Evolutionary conservation across 1,140 invertebrate genomes (phyloP), one percentile per base, ranked within the genome.

Genomic region (Thalassaphorura encarpata): DNA sequence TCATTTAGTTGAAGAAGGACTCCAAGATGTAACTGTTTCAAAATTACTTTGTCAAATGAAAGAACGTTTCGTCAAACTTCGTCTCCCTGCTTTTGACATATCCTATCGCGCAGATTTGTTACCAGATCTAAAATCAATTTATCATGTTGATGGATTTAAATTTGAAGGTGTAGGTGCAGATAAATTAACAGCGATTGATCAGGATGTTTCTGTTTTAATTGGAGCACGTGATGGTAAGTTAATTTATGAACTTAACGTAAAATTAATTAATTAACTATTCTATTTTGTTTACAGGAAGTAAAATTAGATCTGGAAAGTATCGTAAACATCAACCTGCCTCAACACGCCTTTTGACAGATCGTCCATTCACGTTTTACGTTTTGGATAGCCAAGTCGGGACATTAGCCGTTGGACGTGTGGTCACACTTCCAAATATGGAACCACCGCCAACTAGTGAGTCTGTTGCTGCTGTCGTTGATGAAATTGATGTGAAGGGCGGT

Each of bases 351-450:
- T 48, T 55, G n/a, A 24, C 61, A 13, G 58, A 64, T 42, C 42
- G 62, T 24, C 62, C 62, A 21, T 64, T 64, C 40, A 31, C 61
- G 26, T 58, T 64, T 33, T 64, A 57, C 31, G 18, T 64, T 5
- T 41, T 48, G 27, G 62, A 63, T 31, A 28, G 24, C 11, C 19
- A 39, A 2, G 48, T 57, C 1, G 62, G 58, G 16, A 60, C 52
- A 11, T 41, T 63, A 18, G 51, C 55, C 15, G 19, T 60, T 24
- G 62, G 62, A 16, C 42, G 62, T 13, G 52, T 60, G 11, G 46
- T 16, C 19, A 5, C 23, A 11, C 26, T 51, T 15, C 48, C 48
- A 36, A 29, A 5, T n/a, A 4, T 11, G 4, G 48, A 51, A 8
- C 13, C 27, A 3, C 42, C 42, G n/a, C n/a, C n/a, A n/a, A n/a